phyloP scores from a whole-genome alignment of 2,888 invertebrate genomes.

The Neoascia interrupta region DNA sequence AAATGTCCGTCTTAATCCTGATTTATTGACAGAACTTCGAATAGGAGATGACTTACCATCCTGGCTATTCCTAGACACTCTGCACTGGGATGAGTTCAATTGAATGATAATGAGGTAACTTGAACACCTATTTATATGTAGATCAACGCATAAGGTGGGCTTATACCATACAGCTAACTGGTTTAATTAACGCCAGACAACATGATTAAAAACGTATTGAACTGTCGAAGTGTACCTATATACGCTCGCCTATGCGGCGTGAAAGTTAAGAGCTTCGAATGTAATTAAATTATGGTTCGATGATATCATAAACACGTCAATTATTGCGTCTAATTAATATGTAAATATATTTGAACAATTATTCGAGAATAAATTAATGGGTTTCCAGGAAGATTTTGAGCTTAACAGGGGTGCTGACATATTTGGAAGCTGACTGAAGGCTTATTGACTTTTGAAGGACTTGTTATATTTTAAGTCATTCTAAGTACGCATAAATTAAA shows the following conservation, averaged over 20 bases:
- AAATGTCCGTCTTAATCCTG: background rate
- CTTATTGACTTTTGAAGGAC: too few species aligned
- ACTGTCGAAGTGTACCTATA: background rate
- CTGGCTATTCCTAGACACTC: conserved; percentile 15
- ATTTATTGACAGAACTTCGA: background rate
- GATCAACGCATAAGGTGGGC: conserved; percentile 20
- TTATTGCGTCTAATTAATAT: conserved; percentile 26
- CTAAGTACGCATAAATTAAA: too few species aligned
- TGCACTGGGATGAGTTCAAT: conserved; percentile 24
- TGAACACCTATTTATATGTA: conserved; percentile 45
- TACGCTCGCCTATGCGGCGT: background rate
- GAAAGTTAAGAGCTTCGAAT: conserved; percentile 4
- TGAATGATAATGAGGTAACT: conserved; percentile 32
- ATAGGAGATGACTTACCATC: conserved; percentile 36
- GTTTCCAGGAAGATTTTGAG: background rate
- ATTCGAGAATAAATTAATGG: conserved; percentile 11
- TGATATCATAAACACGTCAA: conserved; percentile 25
- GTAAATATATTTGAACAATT: conserved; percentile 16
- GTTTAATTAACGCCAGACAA: conserved; percentile 18
- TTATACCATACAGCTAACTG: conserved; percentile 8
- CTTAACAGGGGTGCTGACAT: background rate
- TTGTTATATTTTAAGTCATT: too few species aligned
- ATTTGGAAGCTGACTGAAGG: too few species aligned
- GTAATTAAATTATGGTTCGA: conserved; percentile 32
- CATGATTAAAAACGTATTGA: conserved; percentile 5